Conservation (phyloP, 2,113 vertebrate species). For the Manacus vitellinus region DNA sequence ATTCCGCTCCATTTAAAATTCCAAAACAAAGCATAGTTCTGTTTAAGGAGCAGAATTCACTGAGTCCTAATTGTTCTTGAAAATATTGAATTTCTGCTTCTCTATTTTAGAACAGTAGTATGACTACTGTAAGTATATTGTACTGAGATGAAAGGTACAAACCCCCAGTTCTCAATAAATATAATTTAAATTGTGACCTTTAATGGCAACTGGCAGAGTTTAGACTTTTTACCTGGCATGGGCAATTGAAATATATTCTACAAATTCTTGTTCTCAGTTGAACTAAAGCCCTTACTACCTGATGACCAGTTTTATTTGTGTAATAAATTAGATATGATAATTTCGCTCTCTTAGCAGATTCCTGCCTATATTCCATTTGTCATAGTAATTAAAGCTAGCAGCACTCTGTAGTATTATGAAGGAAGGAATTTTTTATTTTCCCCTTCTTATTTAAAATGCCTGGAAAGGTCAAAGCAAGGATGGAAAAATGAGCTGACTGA, state of each 20-base stretch:
- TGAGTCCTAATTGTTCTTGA: neutral
- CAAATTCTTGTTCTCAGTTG: neutral
- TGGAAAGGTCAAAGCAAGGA: neutral
- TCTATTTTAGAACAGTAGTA: neutral
- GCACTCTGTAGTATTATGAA: neutral
- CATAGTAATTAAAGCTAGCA: neutral
- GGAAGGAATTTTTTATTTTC: neutral
- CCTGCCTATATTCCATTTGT: neutral
- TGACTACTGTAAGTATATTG: neutral
- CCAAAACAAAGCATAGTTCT: neutral
- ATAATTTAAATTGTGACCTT: neutral
- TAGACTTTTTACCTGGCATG: neutral
- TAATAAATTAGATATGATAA: neutral
- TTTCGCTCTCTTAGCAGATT: neutral
- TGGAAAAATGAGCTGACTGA: neutral
- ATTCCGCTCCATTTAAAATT: slow-evolving; percentile 11
- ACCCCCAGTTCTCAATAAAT: neutral
- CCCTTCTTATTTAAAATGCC: neutral
- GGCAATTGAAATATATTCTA: neutral
- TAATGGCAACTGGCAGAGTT: neutral
- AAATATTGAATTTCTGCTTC: neutral
- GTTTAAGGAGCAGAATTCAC: neutral
- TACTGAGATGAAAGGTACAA: neutral
- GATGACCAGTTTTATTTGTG: neutral
- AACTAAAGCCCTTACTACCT: neutral